Evolutionary conservation across 1,140 invertebrate species (phyloP).

Genomic region (Anoplolepis gracilipes): DNA sequence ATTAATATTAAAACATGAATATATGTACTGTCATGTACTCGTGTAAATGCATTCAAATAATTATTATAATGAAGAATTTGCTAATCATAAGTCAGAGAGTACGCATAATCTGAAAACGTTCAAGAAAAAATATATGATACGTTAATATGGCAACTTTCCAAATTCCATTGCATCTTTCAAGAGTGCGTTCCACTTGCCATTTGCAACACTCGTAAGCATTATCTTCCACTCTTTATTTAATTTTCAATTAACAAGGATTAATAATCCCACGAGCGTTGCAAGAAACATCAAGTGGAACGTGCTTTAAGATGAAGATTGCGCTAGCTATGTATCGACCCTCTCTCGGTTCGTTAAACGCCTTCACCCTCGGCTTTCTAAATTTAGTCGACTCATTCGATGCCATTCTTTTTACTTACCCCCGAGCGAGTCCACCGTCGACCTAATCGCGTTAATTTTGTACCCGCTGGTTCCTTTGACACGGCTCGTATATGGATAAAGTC

Average conservation of each 20-base stretch:
- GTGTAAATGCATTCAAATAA: not conserved
- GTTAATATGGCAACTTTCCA: not conserved
- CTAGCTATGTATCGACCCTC: slow-evolving; percentile 39
- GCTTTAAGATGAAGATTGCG: slow-evolving; percentile 17
- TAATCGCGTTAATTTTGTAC: slow-evolving; percentile 58
- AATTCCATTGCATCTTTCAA: not conserved
- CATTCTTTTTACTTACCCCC: slow-evolving; percentile 56
- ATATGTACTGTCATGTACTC: not conserved
- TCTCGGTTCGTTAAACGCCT: slow-evolving; percentile 29
- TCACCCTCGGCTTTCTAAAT: slow-evolving; percentile 54
- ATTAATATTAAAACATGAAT: not conserved
- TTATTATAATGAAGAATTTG: not conserved
- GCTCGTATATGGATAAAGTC: not conserved
- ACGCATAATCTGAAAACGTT: no score
- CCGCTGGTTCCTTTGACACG: slow-evolving; percentile 50
- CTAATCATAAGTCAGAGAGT: not conserved
- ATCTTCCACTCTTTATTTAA: no score
- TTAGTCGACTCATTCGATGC: slow-evolving; percentile 55
- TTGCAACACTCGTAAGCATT: no score
- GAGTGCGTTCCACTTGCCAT: no score
- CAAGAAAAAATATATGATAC: no score
- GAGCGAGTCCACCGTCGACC: slow-evolving; percentile 35
- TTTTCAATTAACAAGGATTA: no score
- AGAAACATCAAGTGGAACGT: no score
- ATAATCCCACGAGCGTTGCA: no score